A percentile compares a stretch with the other conserved stretches of the same genome.
Evolutionary conservation across 2,113 vertebrate species (phyloP).

Genomic region (Osmerus mordax): DNA sequence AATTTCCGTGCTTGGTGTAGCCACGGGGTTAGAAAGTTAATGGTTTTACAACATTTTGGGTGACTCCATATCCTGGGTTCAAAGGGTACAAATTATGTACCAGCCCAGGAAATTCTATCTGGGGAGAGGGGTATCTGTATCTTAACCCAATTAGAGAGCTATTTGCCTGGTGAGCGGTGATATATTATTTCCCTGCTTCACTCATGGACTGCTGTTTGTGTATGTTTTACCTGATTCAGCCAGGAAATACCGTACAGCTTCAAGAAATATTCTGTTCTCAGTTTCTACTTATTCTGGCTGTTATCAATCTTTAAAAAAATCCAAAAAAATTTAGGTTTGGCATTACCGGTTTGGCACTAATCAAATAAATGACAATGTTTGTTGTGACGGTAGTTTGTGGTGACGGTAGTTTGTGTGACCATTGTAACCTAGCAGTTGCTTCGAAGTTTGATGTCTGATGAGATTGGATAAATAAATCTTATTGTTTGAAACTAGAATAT

Average conservation of each 20-base stretch:
- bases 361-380: too few relatives aligned
- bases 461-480: constrained; percentile 10
- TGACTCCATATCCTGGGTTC: constrained; percentile 53
- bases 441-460: constrained; percentile 31
- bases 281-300: too few relatives aligned
- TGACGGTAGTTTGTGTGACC: too few relatives aligned
- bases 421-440: constrained; percentile 13
- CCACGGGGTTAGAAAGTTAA: constrained; percentile 48
- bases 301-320: too few relatives aligned
- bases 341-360: too few relatives aligned
- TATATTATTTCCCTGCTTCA: constrained; percentile 23
- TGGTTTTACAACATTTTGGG: constrained; percentile 51
- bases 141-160: constrained; percentile 41
- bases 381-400: too few relatives aligned
- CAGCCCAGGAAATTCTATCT: constrained; percentile 44
- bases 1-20: too few relatives aligned
- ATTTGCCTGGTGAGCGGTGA: constrained; percentile 52
- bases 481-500: too few relatives aligned
- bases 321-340: too few relatives aligned
- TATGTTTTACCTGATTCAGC: not conserved
- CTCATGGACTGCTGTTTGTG: not conserved
- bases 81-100: constrained; percentile 53
- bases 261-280: too few relatives aligned
- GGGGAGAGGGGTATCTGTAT: constrained; percentile 19
- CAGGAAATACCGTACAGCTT: not conserved